A percentile compares a stretch with the other conserved stretches of the same genome.
Conservation (phyloP, 2,888 invertebrate species). For the Schizaphis graminum region DNA sequence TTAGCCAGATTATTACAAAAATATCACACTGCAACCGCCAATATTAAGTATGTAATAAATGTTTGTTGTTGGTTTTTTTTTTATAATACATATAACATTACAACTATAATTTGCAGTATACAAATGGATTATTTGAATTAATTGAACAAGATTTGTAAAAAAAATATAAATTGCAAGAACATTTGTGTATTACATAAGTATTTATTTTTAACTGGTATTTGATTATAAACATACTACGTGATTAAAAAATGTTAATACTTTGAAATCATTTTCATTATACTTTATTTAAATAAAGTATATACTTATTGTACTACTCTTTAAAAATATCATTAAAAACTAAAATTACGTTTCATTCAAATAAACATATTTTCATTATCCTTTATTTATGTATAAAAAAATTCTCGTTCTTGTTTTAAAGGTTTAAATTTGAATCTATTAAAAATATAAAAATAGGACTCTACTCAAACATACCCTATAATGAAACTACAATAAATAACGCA, state of each 20-base stretch:
- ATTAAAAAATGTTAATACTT: not conserved
- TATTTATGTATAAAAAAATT: not conserved
- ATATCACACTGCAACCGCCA: too few species aligned
- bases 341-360: not conserved
- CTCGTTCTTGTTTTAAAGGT: not conserved
- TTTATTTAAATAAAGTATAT: not conserved
- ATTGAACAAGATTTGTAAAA: not conserved
- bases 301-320: not conserved
- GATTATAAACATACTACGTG: not conserved
- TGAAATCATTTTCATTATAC: not conserved
- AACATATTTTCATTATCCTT: not conserved
- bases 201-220: not conserved
- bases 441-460: not conserved
- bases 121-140: not conserved
- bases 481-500: not conserved
- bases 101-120: not conserved
- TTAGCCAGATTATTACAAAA: not conserved
- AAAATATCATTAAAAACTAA: not conserved
- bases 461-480: not conserved
- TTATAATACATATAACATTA: not conserved
- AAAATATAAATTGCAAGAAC: not conserved
- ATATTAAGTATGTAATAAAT: too few species aligned
- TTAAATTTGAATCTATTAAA: not conserved
- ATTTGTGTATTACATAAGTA: not conserved
- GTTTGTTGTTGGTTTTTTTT: not conserved